Evolutionary conservation across 37 sponge, comb jelly and placozoan genomes (phyloP).

Genomic region (Petrosia ficiformis): DNA sequence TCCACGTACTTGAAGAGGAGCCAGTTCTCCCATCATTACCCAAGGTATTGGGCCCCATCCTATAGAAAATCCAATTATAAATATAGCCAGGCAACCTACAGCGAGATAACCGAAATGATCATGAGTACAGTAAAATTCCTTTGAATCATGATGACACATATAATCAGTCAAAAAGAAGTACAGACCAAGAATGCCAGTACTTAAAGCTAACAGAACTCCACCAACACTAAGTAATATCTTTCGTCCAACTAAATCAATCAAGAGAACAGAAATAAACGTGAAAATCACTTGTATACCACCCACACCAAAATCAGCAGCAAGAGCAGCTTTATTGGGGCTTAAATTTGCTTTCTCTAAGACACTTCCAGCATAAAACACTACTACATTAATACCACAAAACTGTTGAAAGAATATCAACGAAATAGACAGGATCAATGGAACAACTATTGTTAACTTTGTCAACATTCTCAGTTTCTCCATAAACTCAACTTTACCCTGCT

Average conservation of each 20-base stretch:
- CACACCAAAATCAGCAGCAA: constrained; percentile 14
- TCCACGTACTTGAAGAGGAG: constrained; percentile 33
- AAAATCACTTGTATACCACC: constrained; percentile 41
- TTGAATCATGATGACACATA: neutral
- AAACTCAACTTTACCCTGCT: constrained; percentile 6
- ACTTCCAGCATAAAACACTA: constrained; percentile 38
- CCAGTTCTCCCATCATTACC: constrained; percentile 36
- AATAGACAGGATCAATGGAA: constrained; percentile 33
- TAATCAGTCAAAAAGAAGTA: constrained; percentile 9
- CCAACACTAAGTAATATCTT: constrained; percentile 41
- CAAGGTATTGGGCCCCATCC: constrained; percentile 66
- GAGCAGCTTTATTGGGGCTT: neutral
- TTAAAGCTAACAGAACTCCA: constrained; percentile 24
- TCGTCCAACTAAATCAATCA: constrained; percentile 57
- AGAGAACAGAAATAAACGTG: constrained; percentile 34
- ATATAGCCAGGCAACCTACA: constrained; percentile 17
- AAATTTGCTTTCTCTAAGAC: constrained; percentile 20
- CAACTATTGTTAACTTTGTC: constrained; percentile 4
- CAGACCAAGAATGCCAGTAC: constrained; percentile 19
- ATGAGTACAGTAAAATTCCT: neutral
- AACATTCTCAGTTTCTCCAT: constrained; percentile 22
- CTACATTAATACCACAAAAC: constrained; percentile 59
- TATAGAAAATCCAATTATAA: constrained; percentile 26
- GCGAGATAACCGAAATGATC: constrained; percentile 26
- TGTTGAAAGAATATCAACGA: constrained; percentile 68